Conservation (phyloP, 2,797 vertebrate species). For the Ctenochaetus hawaiiensis region DNA sequence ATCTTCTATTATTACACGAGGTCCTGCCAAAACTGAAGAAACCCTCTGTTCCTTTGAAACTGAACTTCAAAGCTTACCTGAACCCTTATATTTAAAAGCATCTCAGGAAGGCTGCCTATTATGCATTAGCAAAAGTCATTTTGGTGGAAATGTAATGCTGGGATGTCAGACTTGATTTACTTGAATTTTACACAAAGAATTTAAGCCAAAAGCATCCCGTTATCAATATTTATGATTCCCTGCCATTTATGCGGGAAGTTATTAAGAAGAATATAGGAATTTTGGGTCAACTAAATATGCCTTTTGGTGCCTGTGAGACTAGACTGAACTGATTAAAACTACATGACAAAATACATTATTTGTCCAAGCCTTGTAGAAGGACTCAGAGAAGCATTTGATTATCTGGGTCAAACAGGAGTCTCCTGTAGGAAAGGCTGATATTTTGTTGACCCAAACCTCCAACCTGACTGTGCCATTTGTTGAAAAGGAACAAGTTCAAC, state of each 20-base stretch:
- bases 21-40: constrained; percentile 16
- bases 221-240: constrained; percentile 9
- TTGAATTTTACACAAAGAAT: constrained; percentile 16
- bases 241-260: not conserved
- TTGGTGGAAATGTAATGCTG: constrained; percentile 15
- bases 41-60: constrained; percentile 49
- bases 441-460: not conserved
- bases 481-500: not conserved
- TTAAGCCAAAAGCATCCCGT: not conserved
- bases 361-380: not conserved
- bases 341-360: not conserved
- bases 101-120: not conserved
- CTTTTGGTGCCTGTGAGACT: not conserved
- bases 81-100: constrained; percentile 36
- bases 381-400: not conserved
- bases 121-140: constrained; percentile 8
- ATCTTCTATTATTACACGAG: constrained; percentile 22
- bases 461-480: not conserved
- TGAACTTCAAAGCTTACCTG: constrained; percentile 54
- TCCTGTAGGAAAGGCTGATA: not conserved
- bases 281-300: not conserved
- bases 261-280: not conserved
- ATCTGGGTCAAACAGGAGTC: not conserved
- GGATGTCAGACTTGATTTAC: constrained; percentile 12
- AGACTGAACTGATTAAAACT: not conserved